These are phyloP conservation scores for Dascillus cervinus DNA, from an alignment of 2,888 invertebrate genomes.

Conservation along the genomic window DNA sequence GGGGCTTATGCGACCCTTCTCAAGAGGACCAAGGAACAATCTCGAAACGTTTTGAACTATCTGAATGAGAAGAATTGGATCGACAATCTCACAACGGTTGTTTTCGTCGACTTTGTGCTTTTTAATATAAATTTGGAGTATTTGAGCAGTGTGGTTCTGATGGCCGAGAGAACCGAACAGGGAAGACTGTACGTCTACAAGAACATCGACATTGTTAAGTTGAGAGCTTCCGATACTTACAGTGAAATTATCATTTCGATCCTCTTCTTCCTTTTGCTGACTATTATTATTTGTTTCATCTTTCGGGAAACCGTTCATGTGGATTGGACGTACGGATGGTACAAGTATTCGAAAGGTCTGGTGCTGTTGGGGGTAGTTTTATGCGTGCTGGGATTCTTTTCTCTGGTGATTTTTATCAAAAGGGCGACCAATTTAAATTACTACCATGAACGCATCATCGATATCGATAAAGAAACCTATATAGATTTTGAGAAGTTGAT, in stretches of 20 bases:
- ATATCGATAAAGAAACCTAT: neutral
- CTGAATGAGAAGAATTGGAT: slow-evolving; percentile 4
- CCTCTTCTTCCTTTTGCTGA: neutral
- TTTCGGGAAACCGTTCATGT: neutral
- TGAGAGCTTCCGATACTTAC: neutral
- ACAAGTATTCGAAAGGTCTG: too few relatives aligned
- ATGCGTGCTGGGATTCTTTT: neutral
- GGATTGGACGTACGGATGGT: too few relatives aligned
- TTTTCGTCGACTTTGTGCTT: slow-evolving; percentile 4
- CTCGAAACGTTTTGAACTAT: neutral
- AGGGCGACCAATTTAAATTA: neutral
- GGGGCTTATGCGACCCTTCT: slow-evolving; percentile 1
- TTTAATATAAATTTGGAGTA: slow-evolving; percentile 2
- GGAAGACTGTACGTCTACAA: slow-evolving; percentile 3
- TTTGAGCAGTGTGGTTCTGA: neutral
- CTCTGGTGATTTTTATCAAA: slow-evolving; percentile 1
- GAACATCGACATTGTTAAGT: neutral
- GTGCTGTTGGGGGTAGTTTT: slow-evolving; percentile 1
- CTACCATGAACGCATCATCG: neutral
- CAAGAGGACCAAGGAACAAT: neutral
- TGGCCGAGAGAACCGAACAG: slow-evolving; percentile 4
- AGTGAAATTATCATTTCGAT: slow-evolving; percentile 1
- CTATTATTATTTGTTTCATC: neutral
- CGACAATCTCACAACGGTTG: slow-evolving; percentile 2
- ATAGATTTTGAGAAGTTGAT: neutral